Base-by-base conservation (phyloP, 2,888 invertebrate genomes). In the Netelia inedita region DNA sequence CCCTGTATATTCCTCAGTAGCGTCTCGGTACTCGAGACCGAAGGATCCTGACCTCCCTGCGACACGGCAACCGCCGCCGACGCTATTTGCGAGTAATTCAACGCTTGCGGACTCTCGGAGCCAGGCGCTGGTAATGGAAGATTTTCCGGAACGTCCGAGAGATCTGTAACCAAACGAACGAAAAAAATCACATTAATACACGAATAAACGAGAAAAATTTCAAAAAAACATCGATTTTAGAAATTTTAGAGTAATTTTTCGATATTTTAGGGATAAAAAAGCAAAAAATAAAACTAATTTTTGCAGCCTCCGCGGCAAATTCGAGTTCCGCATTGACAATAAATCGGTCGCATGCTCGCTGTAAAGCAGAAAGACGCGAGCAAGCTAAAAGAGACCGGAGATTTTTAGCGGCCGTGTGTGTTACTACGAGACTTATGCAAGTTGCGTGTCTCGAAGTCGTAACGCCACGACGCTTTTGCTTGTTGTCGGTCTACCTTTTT, bases 1-100 rank as follows among this genome's bases (percentile, higher is more conserved):
- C 98, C 98, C 94, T 99, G 98, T 92, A 99, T 99, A 94, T 99
- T 99, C 92, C 98, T 95, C 89, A 99, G 96, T 88, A 99, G 95
- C 84, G 98, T 98, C 94, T 99, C 98, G 82, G 98, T 98, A 91
- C 98, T 98, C 88, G 97, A 97, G 90, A 96, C 95, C 92, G 95
- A 95, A 69, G 95, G 95, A 88, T 95, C 95, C 89, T 95, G 96
- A 88, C 95, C 94, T 94, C 95, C 94, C 88, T 94, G 94, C 69
- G 94, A 94, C 85, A 92, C 94, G 89, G 92, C 95, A 86, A 95
- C 96, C 88, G 95, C 96, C 84, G 95, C 96, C 85, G 95, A 96
- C 79, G 96, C 96, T 90, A 96, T 95, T 88, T 96, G 96, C 63
- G 97, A 97, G 94, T 98, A 98, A 95, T 97, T 98, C 86, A 97